Base-by-base conservation (phyloP, 2,888 invertebrate genomes). In the Petrolisthes cinctipes region DNA sequence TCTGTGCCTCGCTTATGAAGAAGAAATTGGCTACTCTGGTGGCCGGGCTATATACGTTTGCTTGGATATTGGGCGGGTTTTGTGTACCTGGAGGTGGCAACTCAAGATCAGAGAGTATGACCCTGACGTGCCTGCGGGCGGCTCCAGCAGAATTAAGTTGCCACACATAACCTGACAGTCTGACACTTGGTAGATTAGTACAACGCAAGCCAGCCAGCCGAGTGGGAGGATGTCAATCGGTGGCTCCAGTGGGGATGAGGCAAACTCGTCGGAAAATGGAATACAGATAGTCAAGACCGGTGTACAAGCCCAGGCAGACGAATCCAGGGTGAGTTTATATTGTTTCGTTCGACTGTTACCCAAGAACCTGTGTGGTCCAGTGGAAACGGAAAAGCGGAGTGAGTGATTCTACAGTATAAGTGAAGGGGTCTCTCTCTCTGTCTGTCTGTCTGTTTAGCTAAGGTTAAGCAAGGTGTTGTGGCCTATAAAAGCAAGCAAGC, bases 161-260 rank as follows among this genome's bases (percentile, higher is more conserved):
- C 37, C 37, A 37, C 37, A 37, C 37, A 37, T 37, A 37, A 37
- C 37, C 37, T 37, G 37, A 37, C n/a, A n/a, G n/a, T n/a, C 37
- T 37, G 37, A 37, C 37, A 37, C 37, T 37, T 2, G 37, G 37
- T 37, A 37, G 37, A 37, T 37, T 37, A 37, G 37, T 37, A 37
- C 37, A 37, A 37, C 37, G 37, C 23, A 37, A 7, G 4, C 9
- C 14, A 17, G 75, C 61, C 37, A 17, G 37, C 51, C 17, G 56
- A 17, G 82, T 20, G 83, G 68, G 51, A 79, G 78, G 78, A 86
- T 86, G 86, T 86, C 83, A 14, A 56, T 68, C 71, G 71, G 79
- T 51, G 37, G 20, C 56, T 83, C 57, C 14, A 82, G 82, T 17
- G 76, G 86, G 53, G 86, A 86, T 83, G 86, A 83, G 68, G 79